Base-by-base conservation (phyloP, 1,140 invertebrate species). In the Hypsibius dujardini region DNA sequence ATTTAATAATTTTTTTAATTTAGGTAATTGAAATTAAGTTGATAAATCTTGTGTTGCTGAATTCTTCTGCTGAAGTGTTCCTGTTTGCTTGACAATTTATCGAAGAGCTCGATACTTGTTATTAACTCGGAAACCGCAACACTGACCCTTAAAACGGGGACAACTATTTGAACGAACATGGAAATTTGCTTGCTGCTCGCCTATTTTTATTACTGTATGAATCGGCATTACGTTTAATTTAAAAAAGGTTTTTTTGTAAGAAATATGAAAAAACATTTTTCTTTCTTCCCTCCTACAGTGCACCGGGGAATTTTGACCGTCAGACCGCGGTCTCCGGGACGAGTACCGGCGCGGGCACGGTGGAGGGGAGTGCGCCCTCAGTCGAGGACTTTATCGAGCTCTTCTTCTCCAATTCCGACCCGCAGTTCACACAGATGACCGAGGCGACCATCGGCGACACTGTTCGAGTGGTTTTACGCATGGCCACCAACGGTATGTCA, bases 331-430 rank as follows among this genome's bases (percentile, higher is more conserved):
- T 67, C 12, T 15, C 42, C 62, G 50, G 50, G 50, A 56, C 50
- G 50, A 56, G 50, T n/a, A 56, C 50, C 7, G 62, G 62, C 62
- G 62, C 62, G 12, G 62, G 62, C 42, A 67, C 62, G 12, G 62
- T 67, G 62, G 62, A 67, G 42, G 62, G 62, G 3, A 67, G 62
- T 42, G 62, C 62, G 12, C 62, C 62, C 12, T 67, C 62, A 12
- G 62, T 67, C 12, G 62, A 67, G 45, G 62, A 67, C 62, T 67
- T 67, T 45, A 67, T 67, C 62, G 62, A 67, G 62, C 42, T 67
- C 12, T 67, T 67, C 62, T 67, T 67, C 42, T 12, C 62, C 62
- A 67, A 67, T 42, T 15, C 12, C 62, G 62, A 67, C 62, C 62
- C 62, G 42, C 62, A 67, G 62, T 67, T 67, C 42, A 67, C 62